Evolutionary conservation across 2,113 vertebrate species (phyloP).

Genomic region (Electrona antarctica): DNA sequence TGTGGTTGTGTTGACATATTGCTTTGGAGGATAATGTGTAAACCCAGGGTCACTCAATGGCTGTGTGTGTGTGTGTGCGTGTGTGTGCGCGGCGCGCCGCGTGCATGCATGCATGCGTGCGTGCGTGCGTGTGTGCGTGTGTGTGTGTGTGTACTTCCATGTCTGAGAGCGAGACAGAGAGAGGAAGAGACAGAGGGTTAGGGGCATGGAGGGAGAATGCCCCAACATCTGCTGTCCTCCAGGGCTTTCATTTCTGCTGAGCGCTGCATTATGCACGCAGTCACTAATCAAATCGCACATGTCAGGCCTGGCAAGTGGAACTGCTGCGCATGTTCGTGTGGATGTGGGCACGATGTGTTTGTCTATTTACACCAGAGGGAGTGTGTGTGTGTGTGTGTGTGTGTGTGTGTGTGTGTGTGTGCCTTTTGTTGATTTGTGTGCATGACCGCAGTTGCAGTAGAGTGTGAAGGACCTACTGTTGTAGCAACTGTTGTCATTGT

Average conservation of each 20-base stretch:
- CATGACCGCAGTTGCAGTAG: constrained; percentile 23
- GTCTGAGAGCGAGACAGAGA: constrained; percentile 21
- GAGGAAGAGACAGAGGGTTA: constrained; percentile 19
- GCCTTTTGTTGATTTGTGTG: constrained; percentile 40
- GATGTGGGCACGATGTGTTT: background rate
- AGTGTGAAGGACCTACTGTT: constrained; percentile 29
- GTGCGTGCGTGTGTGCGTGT: background rate
- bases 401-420: constrained; percentile 5
- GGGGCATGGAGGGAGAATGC: constrained; percentile 45
- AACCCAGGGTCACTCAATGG: constrained; percentile 67
- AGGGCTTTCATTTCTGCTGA: constrained; percentile 76
- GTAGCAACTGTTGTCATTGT: background rate
- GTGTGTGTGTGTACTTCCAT: constrained; percentile 38
- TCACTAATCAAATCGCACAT: constrained; percentile 77
- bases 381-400: constrained; percentile 18
- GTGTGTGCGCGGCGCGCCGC: constrained; percentile 9
- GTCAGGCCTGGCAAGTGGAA: constrained; percentile 67
- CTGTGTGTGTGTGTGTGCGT: constrained; percentile 44
- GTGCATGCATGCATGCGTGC: constrained; percentile 20
- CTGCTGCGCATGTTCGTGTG: constrained; percentile 22
- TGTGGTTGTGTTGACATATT: constrained; percentile 43
- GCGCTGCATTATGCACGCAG: constrained; percentile 63
- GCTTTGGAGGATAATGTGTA: constrained; percentile 48
- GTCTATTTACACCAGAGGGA: constrained; percentile 32
- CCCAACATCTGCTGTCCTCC: constrained; percentile 74